A percentile compares a stretch with the other conserved stretches of the same genome.
Evolutionary conservation across 2,888 invertebrate genomes (phyloP).

Genomic region (Vanessa cardui): DNA sequence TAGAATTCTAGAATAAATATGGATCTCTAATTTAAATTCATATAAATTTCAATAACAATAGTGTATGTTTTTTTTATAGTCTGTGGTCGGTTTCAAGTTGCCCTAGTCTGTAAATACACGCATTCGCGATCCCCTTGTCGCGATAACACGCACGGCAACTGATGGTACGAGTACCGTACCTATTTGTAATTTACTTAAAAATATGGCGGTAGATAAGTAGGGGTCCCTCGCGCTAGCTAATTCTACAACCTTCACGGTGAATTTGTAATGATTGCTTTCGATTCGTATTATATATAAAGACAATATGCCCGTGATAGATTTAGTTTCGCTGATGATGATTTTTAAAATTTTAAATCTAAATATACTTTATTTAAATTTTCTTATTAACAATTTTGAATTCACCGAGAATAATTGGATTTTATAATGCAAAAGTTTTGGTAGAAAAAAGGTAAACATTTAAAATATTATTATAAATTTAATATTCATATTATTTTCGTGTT

Average conservation of each 20-base stretch:
- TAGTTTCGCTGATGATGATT: background rate
- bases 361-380: too few species aligned
- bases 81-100: slow-evolving; percentile 44
- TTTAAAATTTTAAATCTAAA: too few species aligned
- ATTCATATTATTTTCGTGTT: too few species aligned
- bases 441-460: too few species aligned
- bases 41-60: background rate
- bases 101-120: slow-evolving; percentile 56
- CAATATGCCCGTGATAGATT: background rate
- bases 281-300: slow-evolving; percentile 15
- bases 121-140: slow-evolving; percentile 73
- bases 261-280: slow-evolving; percentile 41
- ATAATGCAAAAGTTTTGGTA: too few species aligned
- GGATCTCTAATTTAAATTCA: background rate
- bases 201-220: slow-evolving; percentile 74
- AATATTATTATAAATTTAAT: too few species aligned
- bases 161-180: slow-evolving; percentile 68
- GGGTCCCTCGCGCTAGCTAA: slow-evolving; percentile 64
- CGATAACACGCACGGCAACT: slow-evolving; percentile 79
- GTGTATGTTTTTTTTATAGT: slow-evolving; percentile 29
- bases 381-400: too few species aligned
- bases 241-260: slow-evolving; percentile 37
- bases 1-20: too few species aligned
- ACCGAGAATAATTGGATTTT: too few species aligned
- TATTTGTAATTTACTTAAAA: slow-evolving; percentile 82